Evolutionary conservation across 2,888 invertebrate species (phyloP), one percentile per base, ranked within the genome.

Genomic region (Leptinotarsa rubiginosa): DNA sequence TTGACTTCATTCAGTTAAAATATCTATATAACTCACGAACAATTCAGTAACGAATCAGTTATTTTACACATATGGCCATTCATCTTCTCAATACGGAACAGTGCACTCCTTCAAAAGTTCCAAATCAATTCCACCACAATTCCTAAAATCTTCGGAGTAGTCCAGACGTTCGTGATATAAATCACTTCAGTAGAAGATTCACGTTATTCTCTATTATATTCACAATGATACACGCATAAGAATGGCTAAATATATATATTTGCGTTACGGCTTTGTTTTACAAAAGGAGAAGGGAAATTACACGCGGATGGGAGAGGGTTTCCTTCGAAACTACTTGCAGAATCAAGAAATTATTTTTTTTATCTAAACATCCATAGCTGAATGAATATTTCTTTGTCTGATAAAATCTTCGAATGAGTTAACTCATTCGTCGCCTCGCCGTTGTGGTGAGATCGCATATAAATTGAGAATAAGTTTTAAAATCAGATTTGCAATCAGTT

Each of bases 111-210:
- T 41, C 41, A 10, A 22, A 18, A 22, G 13, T 5, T 22, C 0
- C 22, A 22, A 22, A 25, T 20, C 22, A 22, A 4, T 20, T 56
- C 15, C 22, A 56, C 15, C 4, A 0, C 13, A 56, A 56, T 56
- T 20, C 20, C 56, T 56, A 56, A 22, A 56, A 22, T 22, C 20
- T 56, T 13, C 13, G 56, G 22, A 56, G 56, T 13, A 56, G 12
- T 56, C 4, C 18, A 79, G 77, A 78, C 75, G 72, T 79, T 78
- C 79, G 79, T 79, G 79, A 78, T 78, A 74, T 75, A 78, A 79
- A 79, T 78, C 76, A 76, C 79, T 77, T 76, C 76, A 69, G 76
- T 52, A 70, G 69, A 70, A 52, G 74, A 76, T 76, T 62, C 74
- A 62, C 77, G 72, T 69, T 73, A 74, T 65, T 72, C 69, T 70